Evolutionary conservation across 1,140 invertebrate species (phyloP).

Genomic region (Hydropsyche tenuis): DNA sequence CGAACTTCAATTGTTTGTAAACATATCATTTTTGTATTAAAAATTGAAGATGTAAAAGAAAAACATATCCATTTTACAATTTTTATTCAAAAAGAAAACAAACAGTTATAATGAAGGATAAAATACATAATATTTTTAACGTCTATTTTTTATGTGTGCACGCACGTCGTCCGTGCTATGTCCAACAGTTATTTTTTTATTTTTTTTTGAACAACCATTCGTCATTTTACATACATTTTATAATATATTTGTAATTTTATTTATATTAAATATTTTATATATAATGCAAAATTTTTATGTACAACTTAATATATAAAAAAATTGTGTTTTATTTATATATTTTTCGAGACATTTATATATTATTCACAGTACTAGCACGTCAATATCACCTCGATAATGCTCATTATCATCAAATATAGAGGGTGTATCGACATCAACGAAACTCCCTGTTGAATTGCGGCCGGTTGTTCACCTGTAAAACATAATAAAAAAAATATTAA

Average conservation of each 20-base stretch:
- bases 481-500: not conserved
- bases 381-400: slow-evolving; percentile 32
- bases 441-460: slow-evolving; percentile 49
- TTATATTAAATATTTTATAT: slow-evolving; percentile 7
- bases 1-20: too few species aligned
- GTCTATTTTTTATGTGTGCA: slow-evolving; percentile 8
- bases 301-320: slow-evolving; percentile 19
- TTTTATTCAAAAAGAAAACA: slow-evolving; percentile 32
- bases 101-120: slow-evolving; percentile 23
- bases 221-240: slow-evolving; percentile 10
- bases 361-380: slow-evolving; percentile 39
- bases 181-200: not conserved
- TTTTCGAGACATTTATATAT: not conserved
- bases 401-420: slow-evolving; percentile 38
- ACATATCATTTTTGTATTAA: too few species aligned
- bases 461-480: slow-evolving; percentile 58
- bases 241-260: slow-evolving; percentile 14
- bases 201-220: not conserved
- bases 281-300: slow-evolving; percentile 31
- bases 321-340: not conserved
- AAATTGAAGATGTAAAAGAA: not conserved
- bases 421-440: slow-evolving; percentile 34
- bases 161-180: not conserved
- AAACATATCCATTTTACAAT: not conserved
- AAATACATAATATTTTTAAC: slow-evolving; percentile 14